phyloP scores from a whole-genome alignment of 1,140 invertebrate species.

The Bacillus rossius region DNA sequence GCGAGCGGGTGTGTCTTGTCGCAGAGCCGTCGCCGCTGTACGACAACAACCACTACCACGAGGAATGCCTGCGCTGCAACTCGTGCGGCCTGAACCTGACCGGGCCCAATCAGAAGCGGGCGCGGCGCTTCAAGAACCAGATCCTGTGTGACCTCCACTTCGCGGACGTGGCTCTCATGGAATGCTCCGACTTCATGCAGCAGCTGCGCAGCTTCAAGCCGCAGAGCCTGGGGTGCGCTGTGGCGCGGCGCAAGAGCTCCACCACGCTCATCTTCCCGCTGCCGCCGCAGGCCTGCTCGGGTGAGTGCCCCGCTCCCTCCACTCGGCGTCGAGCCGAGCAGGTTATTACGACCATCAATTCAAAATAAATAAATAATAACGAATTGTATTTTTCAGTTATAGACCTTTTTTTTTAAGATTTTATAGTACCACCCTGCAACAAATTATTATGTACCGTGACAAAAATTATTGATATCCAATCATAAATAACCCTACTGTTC shows the following conservation, averaged over 20 bases:
- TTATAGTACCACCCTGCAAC: too few relatives aligned
- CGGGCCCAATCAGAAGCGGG: conserved; percentile 80
- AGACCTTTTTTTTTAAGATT: too few relatives aligned
- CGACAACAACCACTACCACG: conserved; percentile 93
- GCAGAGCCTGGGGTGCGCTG: conserved; percentile 88
- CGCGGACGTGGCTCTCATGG: conserved; percentile 91
- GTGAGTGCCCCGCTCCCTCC: conserved; percentile 43
- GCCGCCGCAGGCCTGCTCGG: conserved; percentile 90
- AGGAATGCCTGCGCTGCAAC: conserved; percentile 93
- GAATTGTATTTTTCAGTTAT: too few relatives aligned
- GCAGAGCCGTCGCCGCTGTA: conserved; percentile 83
- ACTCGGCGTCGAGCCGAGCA: too few relatives aligned
- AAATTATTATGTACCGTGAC: too few relatives aligned
- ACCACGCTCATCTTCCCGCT: conserved; percentile 91
- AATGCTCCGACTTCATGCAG: conserved; percentile 95
- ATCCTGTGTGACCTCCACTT: conserved; percentile 88
- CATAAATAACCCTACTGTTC: too few relatives aligned
- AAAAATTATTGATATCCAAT: too few relatives aligned
- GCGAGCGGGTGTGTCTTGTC: conserved; percentile 31
- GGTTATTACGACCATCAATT: too few relatives aligned
- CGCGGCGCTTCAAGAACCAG: conserved; percentile 71
- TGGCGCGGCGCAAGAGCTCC: conserved; percentile 85
- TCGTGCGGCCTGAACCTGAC: conserved; percentile 89
- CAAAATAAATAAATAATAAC: too few relatives aligned
- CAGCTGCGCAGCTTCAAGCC: conserved; percentile 93